Evolutionary conservation across 2,888 invertebrate species (phyloP).

Genomic region (Drosophila helvetica): DNA sequence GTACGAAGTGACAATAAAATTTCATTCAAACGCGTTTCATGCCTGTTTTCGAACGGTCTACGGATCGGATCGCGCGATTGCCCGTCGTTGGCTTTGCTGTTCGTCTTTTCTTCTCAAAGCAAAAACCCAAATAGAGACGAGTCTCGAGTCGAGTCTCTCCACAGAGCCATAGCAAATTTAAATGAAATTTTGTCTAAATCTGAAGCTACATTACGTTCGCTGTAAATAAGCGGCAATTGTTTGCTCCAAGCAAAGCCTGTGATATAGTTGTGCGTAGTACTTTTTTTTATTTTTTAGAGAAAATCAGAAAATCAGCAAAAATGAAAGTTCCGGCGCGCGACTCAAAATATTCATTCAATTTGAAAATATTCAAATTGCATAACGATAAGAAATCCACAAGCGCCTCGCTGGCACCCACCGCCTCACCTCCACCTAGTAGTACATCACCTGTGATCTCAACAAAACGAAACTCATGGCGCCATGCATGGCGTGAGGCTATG

Average conservation of each 20-base stretch:
- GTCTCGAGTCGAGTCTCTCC: not conserved
- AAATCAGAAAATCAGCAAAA: conserved; percentile 36
- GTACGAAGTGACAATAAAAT: conserved; percentile 70
- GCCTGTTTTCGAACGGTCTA: conserved; percentile 65
- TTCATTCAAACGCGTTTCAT: conserved; percentile 80
- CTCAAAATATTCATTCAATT: conserved; percentile 80
- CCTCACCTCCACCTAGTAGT: conserved; percentile 30
- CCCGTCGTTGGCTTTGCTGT: conserved; percentile 10
- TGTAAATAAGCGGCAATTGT: not conserved
- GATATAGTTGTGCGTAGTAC: conserved; percentile 31
- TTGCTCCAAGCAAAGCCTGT: conserved; percentile 23
- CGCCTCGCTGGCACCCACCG: conserved; percentile 45
- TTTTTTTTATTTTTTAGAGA: not conserved
- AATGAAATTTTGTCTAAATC: not conserved
- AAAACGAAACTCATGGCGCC: conserved; percentile 78
- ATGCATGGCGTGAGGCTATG: conserved; percentile 73
- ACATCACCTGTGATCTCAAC: conserved; percentile 61
- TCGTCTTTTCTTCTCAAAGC: conserved; percentile 11
- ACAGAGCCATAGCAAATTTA: not conserved
- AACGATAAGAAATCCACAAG: conserved; percentile 71
- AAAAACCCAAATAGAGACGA: conserved; percentile 1
- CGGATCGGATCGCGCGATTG: conserved; percentile 66
- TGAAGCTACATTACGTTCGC: not conserved
- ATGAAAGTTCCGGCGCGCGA: conserved; percentile 79
- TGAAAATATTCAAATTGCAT: conserved; percentile 82